Evolutionary conservation across 2,113 vertebrate species (phyloP), one percentile per base, ranked within the genome.

Genomic region (Spermophilus dauricus): DNA sequence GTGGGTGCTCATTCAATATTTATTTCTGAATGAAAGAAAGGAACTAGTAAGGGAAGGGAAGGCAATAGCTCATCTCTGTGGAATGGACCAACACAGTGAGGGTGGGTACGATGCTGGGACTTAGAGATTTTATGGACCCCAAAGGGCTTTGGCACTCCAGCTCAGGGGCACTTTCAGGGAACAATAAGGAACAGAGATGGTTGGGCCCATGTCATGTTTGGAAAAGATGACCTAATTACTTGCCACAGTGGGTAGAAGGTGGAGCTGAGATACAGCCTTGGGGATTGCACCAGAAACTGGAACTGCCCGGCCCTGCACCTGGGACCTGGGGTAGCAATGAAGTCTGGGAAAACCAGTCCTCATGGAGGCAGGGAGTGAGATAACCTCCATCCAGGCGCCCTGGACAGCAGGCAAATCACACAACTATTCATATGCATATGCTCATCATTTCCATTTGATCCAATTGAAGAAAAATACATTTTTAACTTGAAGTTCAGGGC

Each of bases 211-310:
- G 26, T 37, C 34, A 84, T 11, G 32, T 89, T 73, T 97, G 63
- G 53, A 86, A 63, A 86, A 58, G 80, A 69, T 86, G 94, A 86
- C 89, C 72, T 93, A 89, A 78, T 96, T 87, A 61, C 45, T 32
- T 76, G 89, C 56, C 32, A 42, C 16, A 3, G 65, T 80, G 75
- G 51, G 69, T 8, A 11, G 77, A 94, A 67, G 89, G 94, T 78
- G 48, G 82, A 48, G 76, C 70, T 39, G 48, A 89, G 81, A 53
- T 88, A 39, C 85, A 72, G 39, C 28, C 30, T 0, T 2, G 4
- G 28, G 45, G 58, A 90, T 92, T 87, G 67, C 24, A 1, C 61
- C 80, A 92, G 78, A 92, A 96, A 63, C 95, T 61, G 11, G 48
- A 78, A 12, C 39, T 63, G 53, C 94, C 67, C 0, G 0, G 70